phyloP scores from a whole-genome alignment of 2,797 vertebrate genomes.

The Pitangus sulphuratus region DNA sequence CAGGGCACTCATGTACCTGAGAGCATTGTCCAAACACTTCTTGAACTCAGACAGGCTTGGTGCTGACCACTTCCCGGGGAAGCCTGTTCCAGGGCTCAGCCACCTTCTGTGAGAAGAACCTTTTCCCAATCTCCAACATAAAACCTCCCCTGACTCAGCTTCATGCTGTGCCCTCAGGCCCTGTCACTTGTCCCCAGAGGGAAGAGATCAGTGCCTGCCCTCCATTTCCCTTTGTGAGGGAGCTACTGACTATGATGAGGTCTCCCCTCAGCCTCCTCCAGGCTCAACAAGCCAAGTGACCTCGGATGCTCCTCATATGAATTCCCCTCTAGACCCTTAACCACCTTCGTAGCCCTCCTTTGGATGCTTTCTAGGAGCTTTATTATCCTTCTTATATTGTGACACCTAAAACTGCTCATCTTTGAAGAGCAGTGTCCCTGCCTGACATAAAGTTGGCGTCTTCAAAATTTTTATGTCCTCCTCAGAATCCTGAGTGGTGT shows the following conservation, averaged over 20 bases:
- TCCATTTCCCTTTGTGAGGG: not conserved
- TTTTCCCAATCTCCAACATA: not conserved
- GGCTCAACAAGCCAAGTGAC: not conserved
- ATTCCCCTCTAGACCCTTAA: not conserved
- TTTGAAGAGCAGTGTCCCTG: not conserved
- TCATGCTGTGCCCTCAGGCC: not conserved
- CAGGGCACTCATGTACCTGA: not conserved
- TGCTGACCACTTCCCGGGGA: not conserved
- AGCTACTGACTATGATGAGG: not conserved
- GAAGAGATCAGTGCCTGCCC: not conserved
- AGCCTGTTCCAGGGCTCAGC: no score
- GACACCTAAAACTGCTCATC: not conserved
- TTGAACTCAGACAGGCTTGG: not conserved
- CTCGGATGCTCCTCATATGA: not conserved
- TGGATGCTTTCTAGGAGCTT: not conserved
- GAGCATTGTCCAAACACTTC: fast-evolving
- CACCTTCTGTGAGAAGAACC: not conserved
- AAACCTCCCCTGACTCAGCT: not conserved
- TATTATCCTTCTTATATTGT: not conserved
- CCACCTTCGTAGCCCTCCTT: not conserved
- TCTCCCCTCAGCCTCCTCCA: not conserved
- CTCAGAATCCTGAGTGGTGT: not conserved
- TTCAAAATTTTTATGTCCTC: not conserved
- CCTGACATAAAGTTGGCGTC: not conserved
- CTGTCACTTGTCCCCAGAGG: not conserved